Percentiles rank a stretch among this genome's conserved stretches.
phyloP scores from a whole-genome alignment of 2,797 vertebrate species.

The Spondyliosoma cantharus region DNA sequence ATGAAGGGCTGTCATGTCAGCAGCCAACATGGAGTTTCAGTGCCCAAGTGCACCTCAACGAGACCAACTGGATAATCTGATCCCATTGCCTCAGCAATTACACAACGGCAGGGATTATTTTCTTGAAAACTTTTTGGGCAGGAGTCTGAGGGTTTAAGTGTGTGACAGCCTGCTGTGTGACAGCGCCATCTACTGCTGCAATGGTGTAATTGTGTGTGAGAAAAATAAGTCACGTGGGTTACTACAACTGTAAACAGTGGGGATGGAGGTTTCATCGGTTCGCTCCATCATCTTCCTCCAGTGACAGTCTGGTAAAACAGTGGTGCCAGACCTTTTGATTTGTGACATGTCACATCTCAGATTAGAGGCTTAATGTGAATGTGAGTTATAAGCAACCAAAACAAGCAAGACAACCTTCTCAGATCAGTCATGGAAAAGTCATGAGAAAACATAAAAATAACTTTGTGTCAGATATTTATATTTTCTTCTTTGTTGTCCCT shows the following conservation, averaged over 20 bases:
- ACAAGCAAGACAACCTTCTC: not conserved
- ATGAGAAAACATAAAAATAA: not conserved
- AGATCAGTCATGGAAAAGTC: not conserved
- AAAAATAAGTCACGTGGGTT: not conserved
- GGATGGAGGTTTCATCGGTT: not conserved
- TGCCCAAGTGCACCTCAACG: conserved; percentile 3
- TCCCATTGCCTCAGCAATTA: conserved; percentile 31
- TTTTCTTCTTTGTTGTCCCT: not conserved
- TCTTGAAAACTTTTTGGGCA: conserved; percentile 5
- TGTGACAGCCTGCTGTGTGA: conserved; percentile 12
- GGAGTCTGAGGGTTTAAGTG: not conserved
- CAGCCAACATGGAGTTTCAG: conserved; percentile 14
- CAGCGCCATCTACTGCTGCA: conserved; percentile 66
- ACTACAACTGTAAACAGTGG: not conserved
- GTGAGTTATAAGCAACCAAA: not conserved
- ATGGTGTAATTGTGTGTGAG: conserved; percentile 5
- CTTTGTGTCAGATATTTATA: not conserved
- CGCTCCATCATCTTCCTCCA: not conserved
- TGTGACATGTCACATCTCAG: not conserved
- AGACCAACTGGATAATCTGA: conserved; percentile 13
- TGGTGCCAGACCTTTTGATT: not conserved
- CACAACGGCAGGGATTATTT: not conserved
- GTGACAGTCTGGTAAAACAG: not conserved
- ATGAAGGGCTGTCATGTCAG: conserved; percentile 8
- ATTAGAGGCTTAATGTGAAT: not conserved